Conservation (phyloP, 2,797 vertebrate species). For the Muraenolepis orangiensis region DNA sequence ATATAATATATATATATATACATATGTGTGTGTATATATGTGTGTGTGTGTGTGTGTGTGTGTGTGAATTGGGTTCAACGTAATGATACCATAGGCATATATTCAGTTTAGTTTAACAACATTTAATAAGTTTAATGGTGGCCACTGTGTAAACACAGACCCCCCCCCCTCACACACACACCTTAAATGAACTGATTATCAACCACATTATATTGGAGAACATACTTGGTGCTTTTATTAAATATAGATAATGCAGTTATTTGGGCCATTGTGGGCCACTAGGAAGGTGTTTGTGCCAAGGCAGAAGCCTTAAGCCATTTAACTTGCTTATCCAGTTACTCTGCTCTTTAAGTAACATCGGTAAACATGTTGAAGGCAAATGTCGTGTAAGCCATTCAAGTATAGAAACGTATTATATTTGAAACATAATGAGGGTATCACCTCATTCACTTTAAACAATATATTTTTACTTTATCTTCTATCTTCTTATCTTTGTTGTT, state of each 20-base stretch:
- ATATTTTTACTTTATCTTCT: not conserved
- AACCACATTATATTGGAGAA: not conserved
- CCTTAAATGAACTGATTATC: not conserved
- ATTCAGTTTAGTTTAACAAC: not conserved
- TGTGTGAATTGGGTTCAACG: too few species aligned
- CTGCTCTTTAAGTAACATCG: conserved; percentile 11
- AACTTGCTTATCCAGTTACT: conserved; percentile 34
- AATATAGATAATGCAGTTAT: not conserved
- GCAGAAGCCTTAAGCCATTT: not conserved
- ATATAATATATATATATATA: too few species aligned
- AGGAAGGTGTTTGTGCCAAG: not conserved
- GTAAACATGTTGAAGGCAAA: not conserved
- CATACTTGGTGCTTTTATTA: not conserved
- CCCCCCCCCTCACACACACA: not conserved
- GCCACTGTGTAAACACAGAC: not conserved
- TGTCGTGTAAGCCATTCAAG: not conserved
- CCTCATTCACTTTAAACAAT: not conserved
- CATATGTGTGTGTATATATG: too few species aligned
- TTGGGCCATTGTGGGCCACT: not conserved
- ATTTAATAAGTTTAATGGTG: not conserved
- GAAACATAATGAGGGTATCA: not conserved
- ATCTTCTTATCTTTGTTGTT: not conserved
- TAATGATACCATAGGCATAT: not conserved
- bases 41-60: too few species aligned
- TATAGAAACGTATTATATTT: not conserved